These are phyloP conservation scores for Lamellibrachia columna DNA, from an alignment of 2,888 invertebrate genomes.

Conservation along the genomic window DNA sequence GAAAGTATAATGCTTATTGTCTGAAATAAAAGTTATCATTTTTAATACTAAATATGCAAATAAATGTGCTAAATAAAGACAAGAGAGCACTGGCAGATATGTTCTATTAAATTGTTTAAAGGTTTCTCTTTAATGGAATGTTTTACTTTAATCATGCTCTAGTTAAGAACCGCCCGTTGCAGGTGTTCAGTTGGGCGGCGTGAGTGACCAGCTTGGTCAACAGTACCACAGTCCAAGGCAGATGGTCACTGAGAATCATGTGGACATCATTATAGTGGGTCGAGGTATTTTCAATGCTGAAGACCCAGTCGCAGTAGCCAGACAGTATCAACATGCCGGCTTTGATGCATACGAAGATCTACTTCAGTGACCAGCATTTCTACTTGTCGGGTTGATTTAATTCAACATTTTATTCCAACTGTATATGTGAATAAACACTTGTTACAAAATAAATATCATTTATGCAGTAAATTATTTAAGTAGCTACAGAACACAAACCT, in stretches of 20 bases:
- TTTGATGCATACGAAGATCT: slow-evolving; percentile 31
- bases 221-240: slow-evolving; percentile 86
- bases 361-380: background rate
- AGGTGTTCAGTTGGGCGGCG: slow-evolving; percentile 80
- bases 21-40: background rate
- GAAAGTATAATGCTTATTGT: background rate
- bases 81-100: too few relatives aligned
- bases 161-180: slow-evolving; percentile 28
- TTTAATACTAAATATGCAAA: too few relatives aligned
- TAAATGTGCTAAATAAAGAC: too few relatives aligned
- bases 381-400: background rate
- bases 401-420: background rate
- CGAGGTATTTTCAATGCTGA: slow-evolving; percentile 77
- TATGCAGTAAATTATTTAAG: background rate
- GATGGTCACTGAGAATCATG: slow-evolving; percentile 82
- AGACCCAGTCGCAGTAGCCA: slow-evolving; percentile 75
- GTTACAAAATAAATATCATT: too few relatives aligned
- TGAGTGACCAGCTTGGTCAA: slow-evolving; percentile 83
- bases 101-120: too few relatives aligned
- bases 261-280: slow-evolving; percentile 94
- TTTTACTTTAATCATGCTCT: too few relatives aligned
- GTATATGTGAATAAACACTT: too few relatives aligned
- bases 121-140: too few relatives aligned
- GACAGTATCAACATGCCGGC: slow-evolving; percentile 75
- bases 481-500: background rate